Percentiles rank a stretch among this genome's conserved stretches.
Evolutionary conservation across 2,113 vertebrate genomes (phyloP).

Genomic region (Cyanoliseus patagonus): DNA sequence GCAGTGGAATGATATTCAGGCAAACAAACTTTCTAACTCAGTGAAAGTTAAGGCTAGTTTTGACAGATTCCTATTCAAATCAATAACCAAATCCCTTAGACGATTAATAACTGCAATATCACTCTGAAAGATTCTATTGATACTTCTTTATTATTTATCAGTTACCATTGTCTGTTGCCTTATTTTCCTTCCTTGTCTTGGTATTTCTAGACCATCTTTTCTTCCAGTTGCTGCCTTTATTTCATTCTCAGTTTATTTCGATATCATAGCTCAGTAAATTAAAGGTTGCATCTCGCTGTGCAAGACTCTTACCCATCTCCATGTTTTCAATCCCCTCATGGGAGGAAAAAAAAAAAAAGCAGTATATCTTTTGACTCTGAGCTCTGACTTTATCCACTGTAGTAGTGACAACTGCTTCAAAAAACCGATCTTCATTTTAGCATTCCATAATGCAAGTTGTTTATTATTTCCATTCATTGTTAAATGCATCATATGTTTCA

Average conservation of each 20-base stretch:
- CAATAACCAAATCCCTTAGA: conserved; percentile 50
- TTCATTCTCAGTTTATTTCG: neutral
- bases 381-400: neutral
- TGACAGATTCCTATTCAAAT: conserved; percentile 56
- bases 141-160: conserved; percentile 20
- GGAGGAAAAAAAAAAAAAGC: neutral
- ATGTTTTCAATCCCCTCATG: neutral
- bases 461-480: neutral
- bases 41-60: conserved; percentile 51
- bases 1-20: neutral
- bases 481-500: neutral
- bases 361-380: neutral
- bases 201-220: neutral
- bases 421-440: neutral
- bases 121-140: conserved; percentile 41
- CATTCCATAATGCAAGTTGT: neutral
- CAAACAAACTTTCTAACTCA: neutral
- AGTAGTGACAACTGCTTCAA: neutral
- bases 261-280: neutral
- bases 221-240: neutral
- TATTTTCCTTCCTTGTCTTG: neutral
- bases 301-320: neutral
- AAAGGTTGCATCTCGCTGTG: neutral
- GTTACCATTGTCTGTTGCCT: neutral
- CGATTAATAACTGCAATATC: conserved; percentile 47